Evolutionary conservation across 2,888 invertebrate species (phyloP), one percentile per base, ranked within the genome.

Genomic region (Tenthredo mesomela): DNA sequence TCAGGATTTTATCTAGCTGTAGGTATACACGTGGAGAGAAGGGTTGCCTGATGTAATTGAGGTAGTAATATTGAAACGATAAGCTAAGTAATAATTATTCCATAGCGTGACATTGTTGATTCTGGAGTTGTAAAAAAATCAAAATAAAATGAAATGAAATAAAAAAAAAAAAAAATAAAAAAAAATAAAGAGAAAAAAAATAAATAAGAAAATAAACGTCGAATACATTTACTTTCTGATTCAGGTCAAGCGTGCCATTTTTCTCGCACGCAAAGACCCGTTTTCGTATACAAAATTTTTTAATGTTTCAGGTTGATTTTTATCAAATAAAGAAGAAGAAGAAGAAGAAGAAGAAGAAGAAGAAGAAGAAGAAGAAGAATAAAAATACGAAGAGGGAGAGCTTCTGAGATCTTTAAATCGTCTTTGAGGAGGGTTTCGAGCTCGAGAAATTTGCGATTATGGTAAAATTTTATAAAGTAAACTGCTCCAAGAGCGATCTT

Each of bases 71-170:
- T 25, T 43, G 10, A 21, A 15, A 12, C 12, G 43, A 43, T 73
- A 43, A 43, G 37, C 9, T 73, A 73, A 40, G 47, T 29, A 18
- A 33, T 77, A 33, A 77, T 77, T 54, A 54, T 77, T n/a, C 29
- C 12, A 77, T 77, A 40, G 77, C 77, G 50, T 77, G 77, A 77
- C 50, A 18, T 77, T 77, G 29, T 77, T 50, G 40, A 47, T 77
- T 40, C 77, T 73, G 40, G 21, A 43, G 43, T 25, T n/a, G n/a
- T 6, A 10, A 12, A 2, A 33, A 67, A 67, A 18, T n/a, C n/a
- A n/a, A n/a, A n/a, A n/a, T n/a, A 33, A 67, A 15, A 58, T 1
- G 18, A 18, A 18, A 33, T 5, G 0, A 33, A 33, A 67, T 18
- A 18, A 5, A 6, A 29, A 4, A 65, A 33, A 7, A 7, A 37